These are phyloP conservation scores for Lepidochitona cinerea DNA, from an alignment of 2,888 invertebrate species.

Conservation along the genomic window DNA sequence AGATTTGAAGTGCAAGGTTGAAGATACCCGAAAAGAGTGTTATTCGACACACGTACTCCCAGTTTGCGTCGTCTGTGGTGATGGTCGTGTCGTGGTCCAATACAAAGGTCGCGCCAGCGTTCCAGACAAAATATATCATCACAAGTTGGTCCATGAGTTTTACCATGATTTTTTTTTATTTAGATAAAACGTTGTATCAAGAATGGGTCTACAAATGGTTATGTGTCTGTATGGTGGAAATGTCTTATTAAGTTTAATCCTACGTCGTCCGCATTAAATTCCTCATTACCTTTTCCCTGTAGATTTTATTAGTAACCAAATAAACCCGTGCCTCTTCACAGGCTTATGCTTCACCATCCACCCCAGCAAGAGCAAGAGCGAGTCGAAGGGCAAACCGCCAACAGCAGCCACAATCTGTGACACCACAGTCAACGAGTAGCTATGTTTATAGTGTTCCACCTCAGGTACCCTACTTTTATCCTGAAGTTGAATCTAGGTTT, in stretches of 20 bases:
- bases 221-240: not conserved
- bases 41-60: not conserved
- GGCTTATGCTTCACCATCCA: slow-evolving; percentile 9
- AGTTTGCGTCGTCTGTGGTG: slow-evolving; percentile 13
- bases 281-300: not conserved
- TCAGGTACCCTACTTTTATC: not conserved
- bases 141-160: not conserved
- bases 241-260: not conserved
- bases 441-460: not conserved
- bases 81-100: slow-evolving; percentile 8
- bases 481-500: not conserved
- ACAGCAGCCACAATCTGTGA: not conserved
- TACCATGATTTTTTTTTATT: not conserved
- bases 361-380: slow-evolving; percentile 11
- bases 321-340: slow-evolving; percentile 7
- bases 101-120: not conserved
- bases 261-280: not conserved
- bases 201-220: not conserved
- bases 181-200: not conserved
- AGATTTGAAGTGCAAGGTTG: slow-evolving; percentile 7
- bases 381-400: not conserved
- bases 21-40: not conserved
- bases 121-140: not conserved
- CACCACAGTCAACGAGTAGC: not conserved
- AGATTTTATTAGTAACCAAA: not conserved